phyloP scores from a whole-genome alignment of 2,113 vertebrate genomes.

The Carassius gibelio region DNA sequence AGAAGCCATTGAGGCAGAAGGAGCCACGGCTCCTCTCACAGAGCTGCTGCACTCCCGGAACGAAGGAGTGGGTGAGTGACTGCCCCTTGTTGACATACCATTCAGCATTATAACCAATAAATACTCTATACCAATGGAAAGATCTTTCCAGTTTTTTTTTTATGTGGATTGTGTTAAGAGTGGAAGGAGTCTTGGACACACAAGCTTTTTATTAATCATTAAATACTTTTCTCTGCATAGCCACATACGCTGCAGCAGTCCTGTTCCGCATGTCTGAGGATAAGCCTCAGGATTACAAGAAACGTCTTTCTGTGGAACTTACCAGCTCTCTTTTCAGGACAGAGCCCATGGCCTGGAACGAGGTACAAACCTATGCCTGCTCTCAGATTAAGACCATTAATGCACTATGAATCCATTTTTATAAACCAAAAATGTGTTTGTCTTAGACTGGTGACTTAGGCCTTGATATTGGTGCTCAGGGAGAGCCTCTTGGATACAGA shows the following conservation, averaged over 20 bases:
- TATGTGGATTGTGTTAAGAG: not conserved
- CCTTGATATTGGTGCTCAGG: conserved; percentile 92
- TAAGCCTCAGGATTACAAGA: conserved; percentile 99
- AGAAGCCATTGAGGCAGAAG: conserved; percentile 96
- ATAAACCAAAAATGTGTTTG: not conserved
- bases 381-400: not conserved
- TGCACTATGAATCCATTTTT: not conserved
- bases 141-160: not conserved
- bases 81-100: not conserved
- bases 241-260: conserved; percentile 95
- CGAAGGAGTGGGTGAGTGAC: conserved; percentile 89
- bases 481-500: conserved; percentile 93
- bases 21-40: conserved; percentile 95
- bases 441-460: conserved; percentile 90
- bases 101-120: not conserved
- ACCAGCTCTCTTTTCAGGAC: conserved; percentile 98
- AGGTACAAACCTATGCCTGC: conserved; percentile 73
- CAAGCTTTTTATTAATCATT: not conserved
- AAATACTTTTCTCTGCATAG: conserved; percentile 64
- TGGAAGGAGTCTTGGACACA: too few relatives aligned
- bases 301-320: conserved; percentile 94
- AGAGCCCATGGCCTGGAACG: conserved; percentile 97
- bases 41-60: conserved; percentile 97
- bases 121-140: not conserved
- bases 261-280: conserved; percentile 99